Evolutionary conservation across 1,140 invertebrate species (phyloP), one percentile per base, ranked within the genome.

Genomic region (Lethocerus indicus): DNA sequence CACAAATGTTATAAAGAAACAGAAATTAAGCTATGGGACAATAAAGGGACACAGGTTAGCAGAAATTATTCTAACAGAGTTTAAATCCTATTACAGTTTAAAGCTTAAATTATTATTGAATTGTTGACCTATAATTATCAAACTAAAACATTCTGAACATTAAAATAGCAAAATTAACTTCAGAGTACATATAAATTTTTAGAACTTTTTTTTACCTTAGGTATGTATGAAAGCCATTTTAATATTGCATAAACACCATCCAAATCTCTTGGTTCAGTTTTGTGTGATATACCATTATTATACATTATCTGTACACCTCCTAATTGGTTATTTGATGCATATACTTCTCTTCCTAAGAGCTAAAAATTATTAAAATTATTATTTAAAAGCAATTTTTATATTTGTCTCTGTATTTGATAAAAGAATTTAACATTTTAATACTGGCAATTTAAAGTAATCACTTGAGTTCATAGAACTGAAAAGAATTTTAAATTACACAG

Each of bases 271-370:
- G 76, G 65, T 50, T 85, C 92, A 0, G 87, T 87, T 26, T 85
- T 82, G 66, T 98, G 94, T 0, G 92, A 82, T 1, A 98, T 80
- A 21, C 94, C 95, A 64, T 98, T 97, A 57, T 92, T 88, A 69
- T 87, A 80, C 91, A 96, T 98, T 40, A 98, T 95, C 67, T 97
- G 89, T 49, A 89, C 78, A 50, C 93, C 93, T 47, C 93, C 93
- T 1, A 99, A 68, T 67, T 99, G 96, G 67, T 92, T 95, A 67
- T 99, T 98, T 39, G 90, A 96, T 1, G 94, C 93, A 67, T 99
- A 99, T 1, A 99, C 93, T 62, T 92, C 85, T 13, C 87, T 74
- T 1, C 91, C 91, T 12, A 94, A 66, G 20, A 90, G 64, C 70
- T 79, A 47, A 13, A 60, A 59, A 45, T n/a, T n/a, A n/a, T n/a